Conservation (phyloP, 2,888 invertebrate genomes). For the Diaprepes abbreviatus region DNA sequence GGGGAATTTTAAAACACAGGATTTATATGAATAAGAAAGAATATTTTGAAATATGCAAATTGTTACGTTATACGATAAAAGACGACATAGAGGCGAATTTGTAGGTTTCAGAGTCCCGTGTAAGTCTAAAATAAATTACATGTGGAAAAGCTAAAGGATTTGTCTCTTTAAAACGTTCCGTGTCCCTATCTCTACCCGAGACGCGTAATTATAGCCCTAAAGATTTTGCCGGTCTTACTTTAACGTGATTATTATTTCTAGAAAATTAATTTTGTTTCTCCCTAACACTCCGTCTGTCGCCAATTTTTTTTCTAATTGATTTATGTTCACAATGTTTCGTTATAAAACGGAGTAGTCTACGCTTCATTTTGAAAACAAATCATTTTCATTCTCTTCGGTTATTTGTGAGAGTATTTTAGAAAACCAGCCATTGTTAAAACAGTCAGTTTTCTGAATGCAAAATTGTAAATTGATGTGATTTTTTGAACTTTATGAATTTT, state of each 20-base stretch:
- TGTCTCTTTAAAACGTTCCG: slow-evolving; percentile 29
- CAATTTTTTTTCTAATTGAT: slow-evolving; percentile 17
- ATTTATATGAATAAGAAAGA: slow-evolving; percentile 38
- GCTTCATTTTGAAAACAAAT: slow-evolving; percentile 12
- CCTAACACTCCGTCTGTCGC: slow-evolving; percentile 18
- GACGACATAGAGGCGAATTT: slow-evolving; percentile 36
- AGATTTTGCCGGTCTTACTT: slow-evolving; percentile 25
- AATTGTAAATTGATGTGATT: too few relatives aligned
- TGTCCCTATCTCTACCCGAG: slow-evolving; percentile 11
- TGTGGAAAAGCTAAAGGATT: slow-evolving; percentile 39
- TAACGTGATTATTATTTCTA: slow-evolving; percentile 25
- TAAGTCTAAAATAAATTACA: slow-evolving; percentile 40
- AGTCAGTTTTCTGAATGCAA: background rate
- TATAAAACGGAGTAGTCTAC: slow-evolving; percentile 7
- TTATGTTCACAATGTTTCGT: slow-evolving; percentile 14
- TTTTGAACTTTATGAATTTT: too few relatives aligned
- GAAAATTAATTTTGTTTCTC: slow-evolving; percentile 31
- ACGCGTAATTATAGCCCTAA: slow-evolving; percentile 25
- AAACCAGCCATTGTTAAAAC: background rate
- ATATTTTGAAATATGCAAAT: slow-evolving; percentile 43
- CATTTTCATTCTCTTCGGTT: background rate
- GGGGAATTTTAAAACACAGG: slow-evolving; percentile 32
- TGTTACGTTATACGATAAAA: slow-evolving; percentile 37
- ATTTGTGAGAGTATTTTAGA: slow-evolving; percentile 1
- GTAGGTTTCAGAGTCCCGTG: slow-evolving; percentile 32